These are phyloP conservation scores for Crypturellus tataupa DNA, from an alignment of 2,797 vertebrate genomes.

Conservation along the genomic window DNA sequence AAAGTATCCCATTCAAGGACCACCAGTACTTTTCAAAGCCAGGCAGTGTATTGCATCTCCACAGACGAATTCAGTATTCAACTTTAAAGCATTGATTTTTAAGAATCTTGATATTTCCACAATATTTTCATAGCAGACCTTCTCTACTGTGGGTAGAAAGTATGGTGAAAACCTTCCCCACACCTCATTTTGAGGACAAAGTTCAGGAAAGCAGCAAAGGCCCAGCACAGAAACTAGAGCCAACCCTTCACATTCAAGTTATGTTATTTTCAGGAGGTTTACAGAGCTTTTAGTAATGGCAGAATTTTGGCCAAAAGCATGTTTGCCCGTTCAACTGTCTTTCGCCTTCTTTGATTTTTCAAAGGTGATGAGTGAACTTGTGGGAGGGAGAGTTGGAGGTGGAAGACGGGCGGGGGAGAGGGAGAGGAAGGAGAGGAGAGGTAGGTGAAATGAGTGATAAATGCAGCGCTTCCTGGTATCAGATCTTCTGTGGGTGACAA, in stretches of 20 bases:
- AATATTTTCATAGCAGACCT: neutral
- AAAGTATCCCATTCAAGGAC: neutral
- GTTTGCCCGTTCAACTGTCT: neutral
- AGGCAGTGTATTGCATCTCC: neutral
- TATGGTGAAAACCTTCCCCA: neutral
- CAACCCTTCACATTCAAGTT: neutral
- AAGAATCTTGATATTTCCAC: neutral
- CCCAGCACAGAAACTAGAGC: neutral
- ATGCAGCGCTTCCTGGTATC: neutral
- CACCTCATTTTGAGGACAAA: neutral
- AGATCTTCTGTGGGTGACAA: neutral
- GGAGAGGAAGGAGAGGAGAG: neutral
- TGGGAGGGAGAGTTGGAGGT: neutral
- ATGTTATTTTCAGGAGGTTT: neutral
- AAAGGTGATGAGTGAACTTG: neutral
- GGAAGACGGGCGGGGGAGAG: neutral
- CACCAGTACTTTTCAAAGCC: neutral
- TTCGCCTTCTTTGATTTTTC: neutral
- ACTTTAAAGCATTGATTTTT: neutral
- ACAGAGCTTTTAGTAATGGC: neutral
- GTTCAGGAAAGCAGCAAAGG: neutral
- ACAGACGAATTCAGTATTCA: neutral
- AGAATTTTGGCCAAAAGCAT: neutral
- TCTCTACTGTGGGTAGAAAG: neutral
- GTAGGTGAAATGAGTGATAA: neutral